Conservation (phyloP, 2,797 vertebrate species). For the Cuculus canorus region DNA sequence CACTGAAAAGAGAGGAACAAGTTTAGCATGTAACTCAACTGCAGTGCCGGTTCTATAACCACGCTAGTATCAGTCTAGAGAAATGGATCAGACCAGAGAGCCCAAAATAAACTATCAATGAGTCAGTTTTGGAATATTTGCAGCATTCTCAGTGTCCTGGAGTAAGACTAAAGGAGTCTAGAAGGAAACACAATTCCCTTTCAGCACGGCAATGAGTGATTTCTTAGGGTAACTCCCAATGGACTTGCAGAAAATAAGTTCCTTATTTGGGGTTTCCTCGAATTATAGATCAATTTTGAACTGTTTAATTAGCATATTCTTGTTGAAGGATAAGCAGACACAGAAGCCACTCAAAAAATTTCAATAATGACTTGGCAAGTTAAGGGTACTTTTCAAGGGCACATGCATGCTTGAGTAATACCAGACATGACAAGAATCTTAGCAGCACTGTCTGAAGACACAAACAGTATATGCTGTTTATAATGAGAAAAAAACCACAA, state of each 20-base stretch:
- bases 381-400: background rate
- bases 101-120: background rate
- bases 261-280: background rate
- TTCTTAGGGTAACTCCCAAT: background rate
- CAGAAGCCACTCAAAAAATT: background rate
- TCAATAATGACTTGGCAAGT: background rate
- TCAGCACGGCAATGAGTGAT: fast-evolving
- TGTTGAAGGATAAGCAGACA: background rate
- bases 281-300: background rate
- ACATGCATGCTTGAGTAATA: background rate
- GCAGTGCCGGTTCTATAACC: background rate
- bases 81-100: background rate
- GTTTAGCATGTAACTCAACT: background rate
- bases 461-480: background rate
- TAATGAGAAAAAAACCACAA: background rate
- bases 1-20: slow-evolving; percentile 71
- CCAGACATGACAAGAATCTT: background rate
- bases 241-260: background rate
- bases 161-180: background rate
- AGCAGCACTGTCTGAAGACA: background rate
- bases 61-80: background rate
- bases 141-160: background rate
- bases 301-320: background rate
- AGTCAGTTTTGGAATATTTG: background rate
- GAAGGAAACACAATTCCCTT: background rate